phyloP scores from a whole-genome alignment of 2,888 invertebrate genomes.

The Leptura quadrifasciata region DNA sequence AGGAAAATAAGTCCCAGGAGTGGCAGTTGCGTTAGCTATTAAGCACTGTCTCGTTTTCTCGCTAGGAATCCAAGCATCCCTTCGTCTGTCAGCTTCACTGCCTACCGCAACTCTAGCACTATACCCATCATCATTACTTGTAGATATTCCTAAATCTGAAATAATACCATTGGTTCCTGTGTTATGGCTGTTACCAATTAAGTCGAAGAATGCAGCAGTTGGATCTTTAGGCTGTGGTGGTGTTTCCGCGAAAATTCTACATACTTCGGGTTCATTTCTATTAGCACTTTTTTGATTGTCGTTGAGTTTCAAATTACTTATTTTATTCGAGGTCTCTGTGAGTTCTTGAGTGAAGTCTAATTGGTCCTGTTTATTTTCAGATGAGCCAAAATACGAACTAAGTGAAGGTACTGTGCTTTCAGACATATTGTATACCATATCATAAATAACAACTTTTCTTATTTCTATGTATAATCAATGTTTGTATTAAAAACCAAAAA shows the following conservation, averaged over 20 bases:
- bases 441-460: slow-evolving; percentile 3
- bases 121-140: slow-evolving; percentile 66
- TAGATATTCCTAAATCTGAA: slow-evolving; percentile 61
- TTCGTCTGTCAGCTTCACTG: slow-evolving; percentile 77
- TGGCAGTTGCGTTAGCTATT: slow-evolving; percentile 79
- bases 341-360: slow-evolving; percentile 63
- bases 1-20: slow-evolving; percentile 82
- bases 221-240: slow-evolving; percentile 70
- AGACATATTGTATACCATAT: slow-evolving; percentile 44
- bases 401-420: slow-evolving; percentile 73
- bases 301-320: slow-evolving; percentile 58
- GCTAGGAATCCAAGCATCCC: slow-evolving; percentile 89
- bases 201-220: slow-evolving; percentile 74
- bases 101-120: slow-evolving; percentile 71
- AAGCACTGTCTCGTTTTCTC: slow-evolving; percentile 84
- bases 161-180: slow-evolving; percentile 61
- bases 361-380: slow-evolving; percentile 57
- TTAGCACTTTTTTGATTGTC: slow-evolving; percentile 53
- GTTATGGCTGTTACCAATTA: slow-evolving; percentile 68
- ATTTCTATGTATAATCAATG: slow-evolving; percentile 28
- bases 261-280: slow-evolving; percentile 73
- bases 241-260: slow-evolving; percentile 73
- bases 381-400: slow-evolving; percentile 77
- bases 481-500: background rate
- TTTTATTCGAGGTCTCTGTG: slow-evolving; percentile 62